These are phyloP conservation scores for Macroteleia sp. DNA, from an alignment of 2,888 invertebrate species.

Conservation along the genomic window DNA sequence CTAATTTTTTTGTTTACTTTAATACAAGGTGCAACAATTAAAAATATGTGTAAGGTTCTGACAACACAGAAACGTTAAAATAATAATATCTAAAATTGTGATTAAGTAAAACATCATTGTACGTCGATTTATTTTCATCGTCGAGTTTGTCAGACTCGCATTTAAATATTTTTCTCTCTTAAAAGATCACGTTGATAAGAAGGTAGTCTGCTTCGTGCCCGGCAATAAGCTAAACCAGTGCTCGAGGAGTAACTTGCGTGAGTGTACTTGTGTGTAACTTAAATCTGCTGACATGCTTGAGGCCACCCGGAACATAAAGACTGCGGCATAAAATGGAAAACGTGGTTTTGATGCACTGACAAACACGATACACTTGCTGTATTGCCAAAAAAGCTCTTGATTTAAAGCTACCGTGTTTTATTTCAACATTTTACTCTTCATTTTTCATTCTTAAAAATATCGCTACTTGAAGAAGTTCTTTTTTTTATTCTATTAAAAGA, in stretches of 20 bases:
- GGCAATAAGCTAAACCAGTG: conserved; percentile 77
- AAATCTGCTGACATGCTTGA: conserved; percentile 71
- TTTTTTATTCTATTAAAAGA: no score
- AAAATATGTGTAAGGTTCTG: no score
- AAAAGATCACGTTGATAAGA: conserved; percentile 79
- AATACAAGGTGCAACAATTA: no score
- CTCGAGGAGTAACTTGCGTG: conserved; percentile 54
- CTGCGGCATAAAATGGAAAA: conserved; percentile 46
- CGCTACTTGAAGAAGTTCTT: no score
- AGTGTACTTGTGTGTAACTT: conserved; percentile 60
- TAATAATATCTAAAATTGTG: no score
- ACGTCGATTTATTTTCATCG: no score
- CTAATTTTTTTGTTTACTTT: no score
- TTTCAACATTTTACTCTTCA: conserved; percentile 31
- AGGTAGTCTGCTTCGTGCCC: conserved; percentile 78
- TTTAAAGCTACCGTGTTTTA: conserved; percentile 20
- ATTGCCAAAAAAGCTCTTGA: conserved; percentile 52
- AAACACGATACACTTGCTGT: conserved; percentile 44
- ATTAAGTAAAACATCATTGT: no score
- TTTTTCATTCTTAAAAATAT: no score
- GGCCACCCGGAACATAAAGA: conserved; percentile 48
- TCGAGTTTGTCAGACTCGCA: conserved; percentile 28
- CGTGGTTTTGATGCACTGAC: conserved; percentile 55
- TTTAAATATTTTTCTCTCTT: conserved; percentile 80
- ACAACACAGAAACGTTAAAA: no score